Evolutionary conservation across 1,140 invertebrate genomes (phyloP), one percentile per base, ranked within the genome.

Genomic region (Onthophagus taurus): DNA sequence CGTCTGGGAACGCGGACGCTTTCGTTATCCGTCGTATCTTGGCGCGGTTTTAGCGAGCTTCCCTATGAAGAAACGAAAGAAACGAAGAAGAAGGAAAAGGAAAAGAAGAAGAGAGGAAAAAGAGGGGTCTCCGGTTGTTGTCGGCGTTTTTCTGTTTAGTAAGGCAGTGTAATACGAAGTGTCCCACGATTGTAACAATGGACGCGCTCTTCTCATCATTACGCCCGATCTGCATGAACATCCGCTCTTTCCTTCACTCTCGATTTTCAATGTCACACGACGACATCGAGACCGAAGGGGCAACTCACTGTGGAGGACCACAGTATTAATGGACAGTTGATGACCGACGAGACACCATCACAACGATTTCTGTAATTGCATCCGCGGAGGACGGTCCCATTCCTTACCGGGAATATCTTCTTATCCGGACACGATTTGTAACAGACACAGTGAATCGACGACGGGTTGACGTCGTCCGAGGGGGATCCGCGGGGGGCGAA

Each of bases 211-310:
- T 60, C 58, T 57, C 58, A 60, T 60, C 58, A 58, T 60, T 60
- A 60, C 58, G 54, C 55, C 55, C 59, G 57, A 60, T 60, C 58
- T 60, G 58, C 58, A 60, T 60, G 58, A 56, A 60, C 58, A 60
- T 60, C 57, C 57, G 57, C 48, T 60, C 58, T n/a, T n/a, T 20
- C 48, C 53, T 53, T 51, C 47, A 55, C 53, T 55, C 56, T 57
- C 56, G 50, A 53, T 58, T 60, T 59, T 58, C 56, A 58, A 58
- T 57, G 58, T 58, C 56, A 57, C 51, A 52, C 23, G 13, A 14
- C 14, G 23, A 39, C 21, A 36, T n/a, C n/a, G n/a, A n/a, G n/a
- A n/a, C n/a, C n/a, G n/a, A n/a, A n/a, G n/a, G n/a, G n/a, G n/a
- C 34, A 36, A 17, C 18, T 17, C 34, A 36, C 34, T 20, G 18